Percentiles rank a stretch among this genome's conserved stretches.
Conservation (phyloP, 2,888 invertebrate genomes). For the Scrobipalpa atriplicella region DNA sequence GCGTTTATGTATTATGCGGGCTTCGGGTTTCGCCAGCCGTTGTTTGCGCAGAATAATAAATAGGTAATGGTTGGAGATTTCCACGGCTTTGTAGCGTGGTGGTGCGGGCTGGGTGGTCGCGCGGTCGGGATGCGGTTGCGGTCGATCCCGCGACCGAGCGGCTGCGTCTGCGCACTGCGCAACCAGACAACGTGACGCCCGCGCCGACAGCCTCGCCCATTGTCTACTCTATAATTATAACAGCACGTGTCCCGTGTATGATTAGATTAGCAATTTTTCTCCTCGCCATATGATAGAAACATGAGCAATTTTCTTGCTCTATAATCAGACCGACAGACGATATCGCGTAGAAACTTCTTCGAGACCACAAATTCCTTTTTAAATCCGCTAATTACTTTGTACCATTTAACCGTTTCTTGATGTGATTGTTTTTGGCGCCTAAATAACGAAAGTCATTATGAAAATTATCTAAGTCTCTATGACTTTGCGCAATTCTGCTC, state of each 20-base stretch:
- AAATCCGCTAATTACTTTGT: conserved; percentile 25
- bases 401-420: conserved; percentile 22
- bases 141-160: conserved; percentile 33
- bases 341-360: conserved; percentile 1
- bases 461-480: conserved; percentile 18
- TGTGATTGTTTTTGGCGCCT: conserved; percentile 26
- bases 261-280: conserved; percentile 20
- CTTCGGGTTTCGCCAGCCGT: conserved; percentile 16
- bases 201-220: conserved; percentile 17
- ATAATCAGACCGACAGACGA: neutral
- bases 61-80: conserved; percentile 31
- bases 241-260: neutral
- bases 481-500: neutral
- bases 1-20: conserved; percentile 45
- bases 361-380: conserved; percentile 4
- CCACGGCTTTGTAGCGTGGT: conserved; percentile 27
- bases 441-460: conserved; percentile 16
- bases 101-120: neutral
- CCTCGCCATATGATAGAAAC: neutral
- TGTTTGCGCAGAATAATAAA: neutral
- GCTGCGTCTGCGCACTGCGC: conserved; percentile 33
- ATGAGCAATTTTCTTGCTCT: conserved; percentile 10
- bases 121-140: conserved; percentile 24
- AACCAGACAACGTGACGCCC: conserved; percentile 33
- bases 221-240: conserved; percentile 28